Evolutionary conservation across 1,140 invertebrate genomes (phyloP).

Genomic region (Homarus americanus): DNA sequence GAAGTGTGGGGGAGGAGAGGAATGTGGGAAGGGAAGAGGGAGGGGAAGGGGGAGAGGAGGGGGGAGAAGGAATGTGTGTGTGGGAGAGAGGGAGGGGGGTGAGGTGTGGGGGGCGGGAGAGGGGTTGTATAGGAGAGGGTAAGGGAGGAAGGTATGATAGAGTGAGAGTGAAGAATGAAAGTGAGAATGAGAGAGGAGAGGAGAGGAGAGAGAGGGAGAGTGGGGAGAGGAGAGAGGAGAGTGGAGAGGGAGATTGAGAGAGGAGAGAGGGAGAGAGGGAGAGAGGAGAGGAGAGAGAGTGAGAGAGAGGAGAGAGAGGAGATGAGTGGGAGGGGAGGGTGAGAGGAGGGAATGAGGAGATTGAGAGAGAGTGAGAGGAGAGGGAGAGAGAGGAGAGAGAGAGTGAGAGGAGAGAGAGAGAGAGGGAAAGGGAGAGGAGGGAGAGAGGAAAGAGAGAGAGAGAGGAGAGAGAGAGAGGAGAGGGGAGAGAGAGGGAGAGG

Average conservation of each 20-base stretch:
- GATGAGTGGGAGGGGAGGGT: neutral
- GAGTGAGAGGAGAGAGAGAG: neutral
- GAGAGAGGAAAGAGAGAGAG: neutral
- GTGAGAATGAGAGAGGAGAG: no score
- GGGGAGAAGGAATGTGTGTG: no score
- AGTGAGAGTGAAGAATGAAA: no score
- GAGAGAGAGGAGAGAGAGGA: slow-evolving; percentile 17
- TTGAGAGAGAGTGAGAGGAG: neutral
- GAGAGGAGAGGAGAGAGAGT: neutral
- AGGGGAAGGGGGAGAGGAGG: no score
- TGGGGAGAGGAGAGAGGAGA: neutral
- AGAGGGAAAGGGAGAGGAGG: neutral
- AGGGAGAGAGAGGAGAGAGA: neutral
- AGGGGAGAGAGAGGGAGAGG: neutral
- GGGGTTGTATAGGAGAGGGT: no score
- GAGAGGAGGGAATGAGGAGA: neutral
- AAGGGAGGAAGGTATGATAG: no score
- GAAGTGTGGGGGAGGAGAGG: no score
- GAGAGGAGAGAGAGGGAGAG: neutral
- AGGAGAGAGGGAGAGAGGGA: neutral
- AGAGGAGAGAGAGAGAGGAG: neutral
- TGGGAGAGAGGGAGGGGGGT: no score
- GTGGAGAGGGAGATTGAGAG: neutral
- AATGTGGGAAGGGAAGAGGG: no score
- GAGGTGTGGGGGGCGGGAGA: no score